These are phyloP conservation scores for Stegastes partitus DNA, from an alignment of 2,113 vertebrate genomes.

Conservation along the genomic window DNA sequence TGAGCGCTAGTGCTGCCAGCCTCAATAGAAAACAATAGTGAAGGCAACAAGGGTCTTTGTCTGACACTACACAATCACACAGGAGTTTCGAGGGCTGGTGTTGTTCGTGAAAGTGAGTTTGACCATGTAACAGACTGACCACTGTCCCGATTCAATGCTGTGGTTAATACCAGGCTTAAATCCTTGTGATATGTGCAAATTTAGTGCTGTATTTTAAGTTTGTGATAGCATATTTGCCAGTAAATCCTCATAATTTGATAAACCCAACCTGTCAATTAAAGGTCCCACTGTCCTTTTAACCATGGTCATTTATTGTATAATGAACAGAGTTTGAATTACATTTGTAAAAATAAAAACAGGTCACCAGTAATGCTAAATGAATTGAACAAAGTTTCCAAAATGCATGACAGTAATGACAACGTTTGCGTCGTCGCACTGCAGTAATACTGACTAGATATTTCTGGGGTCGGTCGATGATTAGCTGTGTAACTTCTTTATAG, in stretches of 20 bases:
- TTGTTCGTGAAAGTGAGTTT: slow-evolving; percentile 15
- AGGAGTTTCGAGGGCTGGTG: slow-evolving; percentile 12
- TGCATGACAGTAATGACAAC: too few relatives aligned
- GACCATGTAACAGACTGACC: not conserved
- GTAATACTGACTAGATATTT: too few relatives aligned
- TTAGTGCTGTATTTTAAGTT: too few relatives aligned
- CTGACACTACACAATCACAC: slow-evolving; percentile 1
- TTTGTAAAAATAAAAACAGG: too few relatives aligned
- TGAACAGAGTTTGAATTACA: not conserved
- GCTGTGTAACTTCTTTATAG: too few relatives aligned
- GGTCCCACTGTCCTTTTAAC: too few relatives aligned
- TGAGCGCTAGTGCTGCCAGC: slow-evolving; percentile 25
- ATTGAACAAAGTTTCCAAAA: too few relatives aligned
- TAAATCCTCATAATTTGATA: not conserved
- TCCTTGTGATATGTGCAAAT: too few relatives aligned
- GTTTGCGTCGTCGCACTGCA: too few relatives aligned
- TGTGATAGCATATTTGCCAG: not conserved
- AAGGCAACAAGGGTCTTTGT: slow-evolving; percentile 36
- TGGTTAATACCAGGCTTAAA: not conserved
- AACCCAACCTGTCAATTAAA: too few relatives aligned
- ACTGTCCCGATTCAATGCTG: not conserved
- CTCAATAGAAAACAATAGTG: slow-evolving; percentile 45
- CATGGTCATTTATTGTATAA: not conserved
- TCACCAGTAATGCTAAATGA: too few relatives aligned
- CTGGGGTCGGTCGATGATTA: too few relatives aligned